Evolutionary conservation across 2,113 vertebrate species (phyloP).

Genomic region (Hydropotes inermis): DNA sequence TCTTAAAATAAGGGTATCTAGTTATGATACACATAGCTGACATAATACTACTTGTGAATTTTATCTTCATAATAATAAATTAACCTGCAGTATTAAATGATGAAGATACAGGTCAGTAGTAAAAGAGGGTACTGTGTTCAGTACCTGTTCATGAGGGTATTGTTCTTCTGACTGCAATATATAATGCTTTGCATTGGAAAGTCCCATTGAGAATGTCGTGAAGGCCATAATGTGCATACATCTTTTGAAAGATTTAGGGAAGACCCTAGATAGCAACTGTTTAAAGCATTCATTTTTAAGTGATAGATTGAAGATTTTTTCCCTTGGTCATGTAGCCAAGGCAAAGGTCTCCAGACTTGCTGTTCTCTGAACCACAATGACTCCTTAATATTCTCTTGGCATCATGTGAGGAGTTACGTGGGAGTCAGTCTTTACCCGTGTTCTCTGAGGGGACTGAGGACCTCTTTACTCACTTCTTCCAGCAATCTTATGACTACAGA

Average conservation of each 20-base stretch:
- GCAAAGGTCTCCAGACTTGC: not conserved
- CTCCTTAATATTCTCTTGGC: not conserved
- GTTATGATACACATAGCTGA: not conserved
- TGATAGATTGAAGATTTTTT: not conserved
- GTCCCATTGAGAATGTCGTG: not conserved
- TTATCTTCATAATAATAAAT: constrained; percentile 13
- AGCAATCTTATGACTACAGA: not conserved
- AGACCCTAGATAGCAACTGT: not conserved
- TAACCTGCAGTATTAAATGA: not conserved
- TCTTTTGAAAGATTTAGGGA: not conserved
- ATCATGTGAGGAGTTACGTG: fast-evolving
- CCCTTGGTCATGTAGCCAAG: not conserved
- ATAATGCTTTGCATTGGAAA: not conserved
- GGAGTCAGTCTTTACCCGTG: not conserved
- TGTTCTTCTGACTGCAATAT: not conserved
- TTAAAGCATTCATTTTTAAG: not conserved
- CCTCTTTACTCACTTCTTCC: not conserved
- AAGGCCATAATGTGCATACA: not conserved
- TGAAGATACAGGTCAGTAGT: not conserved
- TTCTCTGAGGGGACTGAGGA: not conserved
- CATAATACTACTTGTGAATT: not conserved
- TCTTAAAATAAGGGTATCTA: not conserved
- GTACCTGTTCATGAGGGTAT: not conserved
- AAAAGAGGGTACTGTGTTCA: not conserved
- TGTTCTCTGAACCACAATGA: not conserved